Percentiles rank a stretch among this genome's conserved stretches.
These are phyloP conservation scores for Epinotia brunnichana DNA, from an alignment of 2,888 invertebrate species.

Conservation along the genomic window DNA sequence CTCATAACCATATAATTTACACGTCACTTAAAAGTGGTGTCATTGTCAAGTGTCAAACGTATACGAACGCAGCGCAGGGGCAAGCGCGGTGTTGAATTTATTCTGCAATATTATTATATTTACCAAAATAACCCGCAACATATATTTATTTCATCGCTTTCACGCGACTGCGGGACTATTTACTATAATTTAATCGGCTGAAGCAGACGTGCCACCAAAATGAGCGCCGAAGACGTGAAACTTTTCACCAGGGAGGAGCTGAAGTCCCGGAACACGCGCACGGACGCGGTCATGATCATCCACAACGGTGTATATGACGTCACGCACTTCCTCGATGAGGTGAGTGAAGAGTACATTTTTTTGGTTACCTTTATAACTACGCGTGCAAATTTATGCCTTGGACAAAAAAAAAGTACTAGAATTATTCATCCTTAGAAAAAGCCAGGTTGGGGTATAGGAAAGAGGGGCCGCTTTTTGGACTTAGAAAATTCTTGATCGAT, in stretches of 20 bases:
- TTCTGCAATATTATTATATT: constrained; percentile 16
- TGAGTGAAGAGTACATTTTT: constrained; percentile 51
- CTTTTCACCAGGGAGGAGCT: constrained; percentile 86
- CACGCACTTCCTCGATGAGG: constrained; percentile 88
- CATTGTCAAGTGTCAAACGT: constrained; percentile 33
- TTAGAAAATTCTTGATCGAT: too few species aligned
- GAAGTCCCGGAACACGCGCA: constrained; percentile 83
- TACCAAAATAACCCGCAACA: not conserved
- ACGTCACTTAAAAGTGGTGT: constrained; percentile 32
- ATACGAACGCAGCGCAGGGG: constrained; percentile 5
- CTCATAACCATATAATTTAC: constrained; percentile 20
- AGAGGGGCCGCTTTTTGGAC: too few species aligned
- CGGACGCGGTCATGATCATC: constrained; percentile 87
- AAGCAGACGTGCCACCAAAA: constrained; percentile 47
- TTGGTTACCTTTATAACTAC: not conserved
- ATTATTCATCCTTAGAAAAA: not conserved
- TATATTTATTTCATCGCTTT: not conserved
- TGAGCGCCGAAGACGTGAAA: constrained; percentile 64
- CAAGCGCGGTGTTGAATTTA: constrained; percentile 3
- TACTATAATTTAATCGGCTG: constrained; percentile 2
- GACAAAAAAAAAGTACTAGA: not conserved
- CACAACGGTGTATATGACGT: constrained; percentile 92
- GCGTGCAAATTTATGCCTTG: not conserved
- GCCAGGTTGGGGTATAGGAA: too few species aligned
- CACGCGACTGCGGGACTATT: not conserved